Conservation (phyloP, 2,888 invertebrate genomes). For the Venusia cambrica region DNA sequence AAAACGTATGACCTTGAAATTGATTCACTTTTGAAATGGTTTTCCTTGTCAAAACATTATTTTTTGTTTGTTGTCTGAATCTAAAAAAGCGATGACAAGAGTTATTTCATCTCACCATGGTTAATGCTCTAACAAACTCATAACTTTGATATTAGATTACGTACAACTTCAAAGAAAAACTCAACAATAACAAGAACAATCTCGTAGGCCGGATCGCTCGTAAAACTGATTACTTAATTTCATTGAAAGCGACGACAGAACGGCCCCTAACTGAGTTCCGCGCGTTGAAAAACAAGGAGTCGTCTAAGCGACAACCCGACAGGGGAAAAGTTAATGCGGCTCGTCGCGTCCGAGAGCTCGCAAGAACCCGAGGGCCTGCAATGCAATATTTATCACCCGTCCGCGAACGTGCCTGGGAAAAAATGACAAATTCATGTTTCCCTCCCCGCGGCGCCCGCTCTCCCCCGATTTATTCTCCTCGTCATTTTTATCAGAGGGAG, state of each 20-base stretch:
- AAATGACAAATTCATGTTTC: slow-evolving; percentile 79
- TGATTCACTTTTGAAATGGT: too few species aligned
- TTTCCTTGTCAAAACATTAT: too few species aligned
- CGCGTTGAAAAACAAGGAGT: slow-evolving; percentile 67
- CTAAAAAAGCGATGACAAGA: too few species aligned
- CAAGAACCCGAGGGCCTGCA: slow-evolving; percentile 52
- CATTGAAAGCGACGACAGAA: slow-evolving; percentile 69
- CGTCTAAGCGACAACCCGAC: slow-evolving; percentile 58
- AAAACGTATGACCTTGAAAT: too few species aligned
- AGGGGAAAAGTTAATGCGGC: slow-evolving; percentile 59
- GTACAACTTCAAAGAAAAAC: slow-evolving; percentile 38
- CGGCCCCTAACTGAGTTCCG: slow-evolving; percentile 62
- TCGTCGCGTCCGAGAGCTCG: slow-evolving; percentile 35
- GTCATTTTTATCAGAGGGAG: slow-evolving; percentile 76
- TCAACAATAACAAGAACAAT: slow-evolving; percentile 50
- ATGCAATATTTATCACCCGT: slow-evolving; percentile 79
- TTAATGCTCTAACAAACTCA: slow-evolving; percentile 13
- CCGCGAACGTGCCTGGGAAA: slow-evolving; percentile 75
- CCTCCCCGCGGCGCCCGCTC: slow-evolving; percentile 46
- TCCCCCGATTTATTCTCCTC: slow-evolving; percentile 69
- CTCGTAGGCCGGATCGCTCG: slow-evolving; percentile 60
- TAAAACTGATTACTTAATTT: slow-evolving; percentile 75
- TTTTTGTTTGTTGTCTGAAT: too few species aligned
- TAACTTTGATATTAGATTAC: slow-evolving; percentile 23
- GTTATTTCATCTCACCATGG: slow-evolving; percentile 15